phyloP scores from a whole-genome alignment of 2,797 vertebrate genomes.

The Rhinella marina region DNA sequence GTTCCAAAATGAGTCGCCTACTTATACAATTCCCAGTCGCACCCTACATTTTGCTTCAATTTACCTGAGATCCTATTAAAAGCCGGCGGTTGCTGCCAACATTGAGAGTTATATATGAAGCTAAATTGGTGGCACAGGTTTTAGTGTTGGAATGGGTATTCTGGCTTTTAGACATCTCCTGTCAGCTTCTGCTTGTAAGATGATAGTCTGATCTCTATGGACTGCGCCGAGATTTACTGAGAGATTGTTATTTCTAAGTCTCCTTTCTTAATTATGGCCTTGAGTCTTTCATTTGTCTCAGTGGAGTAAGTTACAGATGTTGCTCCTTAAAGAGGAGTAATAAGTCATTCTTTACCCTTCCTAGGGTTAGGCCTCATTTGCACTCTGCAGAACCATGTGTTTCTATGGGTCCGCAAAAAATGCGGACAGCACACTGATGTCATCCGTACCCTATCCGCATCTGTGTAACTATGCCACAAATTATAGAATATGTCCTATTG shows the following conservation, averaged over 20 bases:
- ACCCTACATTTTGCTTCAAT: background rate
- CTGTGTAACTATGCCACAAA: no score
- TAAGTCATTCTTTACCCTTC: slow-evolving; percentile 14
- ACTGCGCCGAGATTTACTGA: background rate
- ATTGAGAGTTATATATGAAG: background rate
- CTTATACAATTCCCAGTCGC: background rate
- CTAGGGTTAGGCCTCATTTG: background rate
- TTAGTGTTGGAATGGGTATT: background rate
- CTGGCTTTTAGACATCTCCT: background rate
- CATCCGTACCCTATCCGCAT: no score
- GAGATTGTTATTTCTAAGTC: background rate
- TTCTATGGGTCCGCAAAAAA: no score
- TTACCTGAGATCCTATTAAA: background rate
- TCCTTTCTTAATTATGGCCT: slow-evolving; percentile 16
- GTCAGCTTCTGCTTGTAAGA: slow-evolving; percentile 2
- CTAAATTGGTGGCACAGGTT: background rate
- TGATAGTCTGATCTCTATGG: background rate
- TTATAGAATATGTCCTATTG: no score
- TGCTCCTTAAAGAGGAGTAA: background rate
- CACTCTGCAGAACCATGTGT: no score
- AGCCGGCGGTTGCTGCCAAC: background rate
- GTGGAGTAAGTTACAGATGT: slow-evolving; percentile 6
- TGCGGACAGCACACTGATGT: no score
- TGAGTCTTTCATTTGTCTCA: slow-evolving; percentile 3
- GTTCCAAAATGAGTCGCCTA: background rate